Evolutionary conservation across 1,140 invertebrate species (phyloP).

Genomic region (Drosophila sucinea): DNA sequence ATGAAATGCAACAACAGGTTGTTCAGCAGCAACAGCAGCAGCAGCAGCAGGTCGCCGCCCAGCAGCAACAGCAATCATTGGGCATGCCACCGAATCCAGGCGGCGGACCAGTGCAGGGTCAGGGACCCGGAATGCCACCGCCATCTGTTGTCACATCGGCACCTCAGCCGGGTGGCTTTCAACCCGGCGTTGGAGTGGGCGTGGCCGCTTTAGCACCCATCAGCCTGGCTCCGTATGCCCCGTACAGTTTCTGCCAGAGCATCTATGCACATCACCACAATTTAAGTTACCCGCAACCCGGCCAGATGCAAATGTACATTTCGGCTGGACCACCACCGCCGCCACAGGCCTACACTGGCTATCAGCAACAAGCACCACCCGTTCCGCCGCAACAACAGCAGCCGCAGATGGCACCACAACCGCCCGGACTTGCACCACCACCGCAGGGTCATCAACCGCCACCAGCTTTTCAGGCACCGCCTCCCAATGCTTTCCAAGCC

Average conservation of each 20-base stretch:
- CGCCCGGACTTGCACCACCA: constrained; percentile 40
- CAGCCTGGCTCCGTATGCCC: constrained; percentile 68
- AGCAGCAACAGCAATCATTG: constrained; percentile 63
- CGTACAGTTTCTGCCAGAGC: constrained; percentile 80
- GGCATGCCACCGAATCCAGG: constrained; percentile 38
- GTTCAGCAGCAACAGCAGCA: constrained; percentile 62
- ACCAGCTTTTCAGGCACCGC: constrained; percentile 50
- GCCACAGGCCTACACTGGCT: constrained; percentile 82
- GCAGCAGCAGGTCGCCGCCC: constrained; percentile 57
- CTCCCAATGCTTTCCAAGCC: constrained; percentile 59
- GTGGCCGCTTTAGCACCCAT: constrained; percentile 77
- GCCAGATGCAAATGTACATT: constrained; percentile 84
- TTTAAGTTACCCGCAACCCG: constrained; percentile 69
- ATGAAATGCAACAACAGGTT: constrained; percentile 70
- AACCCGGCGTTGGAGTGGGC: constrained; percentile 83
- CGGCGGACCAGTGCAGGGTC: constrained; percentile 31
- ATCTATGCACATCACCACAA: constrained; percentile 80
- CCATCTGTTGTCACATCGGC: constrained; percentile 86
- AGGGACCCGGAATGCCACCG: constrained; percentile 52
- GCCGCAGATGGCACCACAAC: constrained; percentile 29
- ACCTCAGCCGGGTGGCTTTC: constrained; percentile 83
- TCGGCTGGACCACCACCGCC: constrained; percentile 83
- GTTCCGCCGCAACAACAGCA: constrained; percentile 45
- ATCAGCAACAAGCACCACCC: constrained; percentile 70
- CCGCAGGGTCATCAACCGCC: constrained; percentile 58